Percentiles rank a stretch among this genome's conserved stretches.
Conservation (phyloP, 2,888 invertebrate species). For the Shargacucullia verbasci region DNA sequence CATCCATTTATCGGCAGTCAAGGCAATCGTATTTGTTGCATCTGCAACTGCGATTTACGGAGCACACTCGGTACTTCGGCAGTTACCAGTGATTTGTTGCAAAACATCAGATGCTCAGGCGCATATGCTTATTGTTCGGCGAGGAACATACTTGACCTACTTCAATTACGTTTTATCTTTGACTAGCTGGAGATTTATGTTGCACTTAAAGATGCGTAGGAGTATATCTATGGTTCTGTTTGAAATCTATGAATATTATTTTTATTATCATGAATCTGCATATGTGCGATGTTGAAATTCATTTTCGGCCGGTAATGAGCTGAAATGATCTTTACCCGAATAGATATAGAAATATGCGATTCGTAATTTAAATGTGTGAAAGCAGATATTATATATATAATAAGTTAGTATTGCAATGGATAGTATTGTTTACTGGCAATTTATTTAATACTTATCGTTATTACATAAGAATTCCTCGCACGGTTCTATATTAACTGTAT, state of each 20-base stretch:
- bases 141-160: constrained; percentile 62
- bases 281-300: constrained; percentile 1
- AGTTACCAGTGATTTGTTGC: constrained; percentile 49
- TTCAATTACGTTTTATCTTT: constrained; percentile 42
- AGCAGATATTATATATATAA: no score
- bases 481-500: no score
- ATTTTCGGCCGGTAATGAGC: no score
- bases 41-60: constrained; percentile 12
- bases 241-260: constrained; percentile 11
- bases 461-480: no score
- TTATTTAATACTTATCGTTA: no score
- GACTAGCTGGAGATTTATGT: constrained; percentile 47
- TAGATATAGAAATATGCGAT: no score
- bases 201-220: constrained; percentile 25
- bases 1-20: constrained; percentile 16
- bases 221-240: constrained; percentile 25
- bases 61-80: constrained; percentile 26
- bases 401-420: no score
- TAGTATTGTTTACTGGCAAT: no score
- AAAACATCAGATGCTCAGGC: constrained; percentile 37
- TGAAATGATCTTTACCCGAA: no score
- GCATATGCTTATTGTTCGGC: constrained; percentile 53
- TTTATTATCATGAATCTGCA: constrained; percentile 10
- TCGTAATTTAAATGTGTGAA: no score
- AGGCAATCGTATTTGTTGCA: constrained; percentile 7